These are phyloP conservation scores for Gambusia holbrooki DNA, from an alignment of 2,113 vertebrate species.

Conservation along the genomic window DNA sequence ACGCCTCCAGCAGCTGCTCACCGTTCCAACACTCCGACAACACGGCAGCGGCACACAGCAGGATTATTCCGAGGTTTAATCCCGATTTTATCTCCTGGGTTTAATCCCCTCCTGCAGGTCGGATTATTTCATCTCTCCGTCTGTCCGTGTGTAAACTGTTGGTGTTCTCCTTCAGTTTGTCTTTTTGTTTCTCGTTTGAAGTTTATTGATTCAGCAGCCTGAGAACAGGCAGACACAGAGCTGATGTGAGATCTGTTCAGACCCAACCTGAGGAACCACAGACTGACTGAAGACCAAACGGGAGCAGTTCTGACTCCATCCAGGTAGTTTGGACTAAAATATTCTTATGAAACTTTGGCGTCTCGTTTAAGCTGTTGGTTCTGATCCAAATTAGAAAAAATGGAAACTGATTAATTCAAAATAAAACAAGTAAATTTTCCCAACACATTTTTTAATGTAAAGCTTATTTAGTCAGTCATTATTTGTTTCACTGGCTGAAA, in stretches of 20 bases:
- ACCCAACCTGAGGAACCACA: background rate
- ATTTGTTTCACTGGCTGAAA: no score
- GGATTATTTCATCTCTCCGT: constrained; percentile 9
- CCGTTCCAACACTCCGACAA: background rate
- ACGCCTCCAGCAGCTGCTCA: background rate
- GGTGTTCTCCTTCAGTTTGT: background rate
- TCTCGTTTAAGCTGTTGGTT: background rate
- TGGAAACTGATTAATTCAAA: background rate
- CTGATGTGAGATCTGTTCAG: background rate
- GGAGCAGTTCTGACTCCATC: background rate
- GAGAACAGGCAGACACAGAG: background rate
- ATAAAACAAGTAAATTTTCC: no score
- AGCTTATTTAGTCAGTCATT: no score
- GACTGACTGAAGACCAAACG: background rate
- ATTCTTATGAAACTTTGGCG: background rate
- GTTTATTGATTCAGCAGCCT: background rate
- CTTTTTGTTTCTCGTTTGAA: background rate
- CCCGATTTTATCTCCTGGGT: background rate
- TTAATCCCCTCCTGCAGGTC: constrained; percentile 24
- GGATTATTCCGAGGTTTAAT: constrained; percentile 11
- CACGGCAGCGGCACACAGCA: background rate
- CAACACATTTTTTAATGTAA: no score
- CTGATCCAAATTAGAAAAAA: background rate
- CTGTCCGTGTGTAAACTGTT: background rate
- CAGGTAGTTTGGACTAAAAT: background rate